Conservation (phyloP, 1,140 invertebrate species). For the Dinoponera quadriceps region DNA sequence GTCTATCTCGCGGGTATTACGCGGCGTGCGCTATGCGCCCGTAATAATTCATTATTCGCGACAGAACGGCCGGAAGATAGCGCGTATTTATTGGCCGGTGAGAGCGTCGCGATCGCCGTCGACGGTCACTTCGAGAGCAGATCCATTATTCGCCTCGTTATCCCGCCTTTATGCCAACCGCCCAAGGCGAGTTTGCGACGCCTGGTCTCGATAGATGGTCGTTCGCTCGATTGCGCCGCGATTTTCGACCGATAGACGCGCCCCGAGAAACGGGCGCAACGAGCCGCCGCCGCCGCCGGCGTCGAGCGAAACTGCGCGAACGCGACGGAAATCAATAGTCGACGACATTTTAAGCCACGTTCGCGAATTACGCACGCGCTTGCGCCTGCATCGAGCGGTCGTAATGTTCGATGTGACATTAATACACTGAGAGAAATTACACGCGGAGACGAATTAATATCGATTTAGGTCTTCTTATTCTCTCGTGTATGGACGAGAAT, state of each 20-base stretch:
- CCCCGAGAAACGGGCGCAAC: background rate
- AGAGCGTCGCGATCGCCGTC: slow-evolving; percentile 24
- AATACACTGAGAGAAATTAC: no score
- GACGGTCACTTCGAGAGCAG: slow-evolving; percentile 3
- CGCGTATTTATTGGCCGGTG: slow-evolving; percentile 44
- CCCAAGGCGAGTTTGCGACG: slow-evolving; percentile 29
- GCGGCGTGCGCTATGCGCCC: background rate
- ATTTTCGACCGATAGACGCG: slow-evolving; percentile 33
- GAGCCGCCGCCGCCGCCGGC: no score
- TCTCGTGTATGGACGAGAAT: no score
- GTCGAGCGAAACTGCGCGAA: background rate
- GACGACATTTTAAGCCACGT: background rate
- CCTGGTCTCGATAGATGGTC: background rate
- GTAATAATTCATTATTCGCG: slow-evolving; percentile 55
- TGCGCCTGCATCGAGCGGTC: no score
- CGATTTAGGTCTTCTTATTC: no score
- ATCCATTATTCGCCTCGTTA: slow-evolving; percentile 66
- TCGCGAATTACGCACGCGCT: no score
- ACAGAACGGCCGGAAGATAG: slow-evolving; percentile 24
- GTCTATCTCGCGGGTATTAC: slow-evolving; percentile 5
- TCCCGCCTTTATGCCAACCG: slow-evolving; percentile 46
- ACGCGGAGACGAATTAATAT: no score
- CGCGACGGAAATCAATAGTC: background rate
- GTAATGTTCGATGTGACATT: no score
- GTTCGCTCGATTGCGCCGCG: slow-evolving; percentile 10